A percentile compares a stretch with the other conserved stretches of the same genome.
Conservation (phyloP, 2,888 invertebrate genomes). For the Cyclophora punctaria region DNA sequence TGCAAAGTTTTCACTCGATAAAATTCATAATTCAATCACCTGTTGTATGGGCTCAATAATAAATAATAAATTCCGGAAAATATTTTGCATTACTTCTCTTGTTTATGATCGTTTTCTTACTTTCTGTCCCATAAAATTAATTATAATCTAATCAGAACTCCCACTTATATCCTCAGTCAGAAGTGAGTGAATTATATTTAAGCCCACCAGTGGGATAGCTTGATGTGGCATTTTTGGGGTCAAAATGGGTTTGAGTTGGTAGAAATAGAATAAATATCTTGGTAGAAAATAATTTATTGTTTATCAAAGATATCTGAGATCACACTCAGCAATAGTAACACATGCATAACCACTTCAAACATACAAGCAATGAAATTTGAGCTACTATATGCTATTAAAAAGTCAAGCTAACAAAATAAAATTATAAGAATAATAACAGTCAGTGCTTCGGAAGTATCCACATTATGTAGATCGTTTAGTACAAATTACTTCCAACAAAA, state of each 20-base stretch:
- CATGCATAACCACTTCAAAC: slow-evolving; percentile 18
- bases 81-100: no score
- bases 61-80: no score
- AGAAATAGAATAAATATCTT: background rate
- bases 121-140: no score
- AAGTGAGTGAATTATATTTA: no score
- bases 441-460: slow-evolving; percentile 2
- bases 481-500: background rate
- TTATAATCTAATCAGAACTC: no score
- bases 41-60: no score
- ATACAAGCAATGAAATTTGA: slow-evolving; percentile 11
- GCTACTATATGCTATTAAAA: slow-evolving; percentile 32
- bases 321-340: slow-evolving; percentile 54
- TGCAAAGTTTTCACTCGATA: slow-evolving; percentile 69
- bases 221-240: no score
- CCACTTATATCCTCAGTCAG: no score
- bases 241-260: no score
- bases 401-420: slow-evolving; percentile 48
- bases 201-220: no score
- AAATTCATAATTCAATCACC: background rate
- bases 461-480: background rate
- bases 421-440: slow-evolving; percentile 36
- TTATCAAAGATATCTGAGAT: slow-evolving; percentile 51
- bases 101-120: no score
- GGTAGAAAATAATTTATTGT: slow-evolving; percentile 56